These are phyloP conservation scores for Drosophila barbarae DNA, from an alignment of 2,888 invertebrate species.

Conservation along the genomic window DNA sequence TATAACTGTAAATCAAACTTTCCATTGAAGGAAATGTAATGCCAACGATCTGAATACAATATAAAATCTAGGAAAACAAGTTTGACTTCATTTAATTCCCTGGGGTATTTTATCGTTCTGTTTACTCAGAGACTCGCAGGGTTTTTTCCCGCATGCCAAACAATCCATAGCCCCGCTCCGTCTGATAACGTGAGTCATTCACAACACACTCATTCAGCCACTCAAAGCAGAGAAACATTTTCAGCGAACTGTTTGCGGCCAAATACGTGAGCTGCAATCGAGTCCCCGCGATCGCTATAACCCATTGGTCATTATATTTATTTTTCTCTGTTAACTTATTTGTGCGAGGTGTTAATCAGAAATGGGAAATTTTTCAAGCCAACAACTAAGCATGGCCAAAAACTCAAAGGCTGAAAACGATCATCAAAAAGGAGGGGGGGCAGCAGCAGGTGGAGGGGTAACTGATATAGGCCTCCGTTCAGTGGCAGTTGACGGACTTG, in stretches of 20 bases:
- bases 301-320: constrained; percentile 24
- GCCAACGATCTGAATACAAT: not conserved
- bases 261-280: constrained; percentile 23
- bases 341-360: constrained; percentile 43
- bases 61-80: constrained; percentile 23
- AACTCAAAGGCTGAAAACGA: constrained; percentile 1
- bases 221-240: constrained; percentile 26
- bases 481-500: constrained; percentile 26
- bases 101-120: constrained; percentile 19
- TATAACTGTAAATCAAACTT: not conserved
- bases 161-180: constrained; percentile 19
- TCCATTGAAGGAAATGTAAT: constrained; percentile 1
- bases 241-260: constrained; percentile 37
- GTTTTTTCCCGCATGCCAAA: constrained; percentile 35
- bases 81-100: constrained; percentile 12
- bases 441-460: not conserved
- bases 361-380: constrained; percentile 39
- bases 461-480: constrained; percentile 17
- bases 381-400: constrained; percentile 39
- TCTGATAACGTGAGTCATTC: constrained; percentile 32
- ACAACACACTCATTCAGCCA: constrained; percentile 29
- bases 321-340: constrained; percentile 10
- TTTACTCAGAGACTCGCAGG: constrained; percentile 13
- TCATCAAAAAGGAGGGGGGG: constrained; percentile 2
- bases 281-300: constrained; percentile 12